These are phyloP conservation scores for Siderastrea radians DNA, from an alignment of 92 coral and sea anemone species.

Conservation along the genomic window DNA sequence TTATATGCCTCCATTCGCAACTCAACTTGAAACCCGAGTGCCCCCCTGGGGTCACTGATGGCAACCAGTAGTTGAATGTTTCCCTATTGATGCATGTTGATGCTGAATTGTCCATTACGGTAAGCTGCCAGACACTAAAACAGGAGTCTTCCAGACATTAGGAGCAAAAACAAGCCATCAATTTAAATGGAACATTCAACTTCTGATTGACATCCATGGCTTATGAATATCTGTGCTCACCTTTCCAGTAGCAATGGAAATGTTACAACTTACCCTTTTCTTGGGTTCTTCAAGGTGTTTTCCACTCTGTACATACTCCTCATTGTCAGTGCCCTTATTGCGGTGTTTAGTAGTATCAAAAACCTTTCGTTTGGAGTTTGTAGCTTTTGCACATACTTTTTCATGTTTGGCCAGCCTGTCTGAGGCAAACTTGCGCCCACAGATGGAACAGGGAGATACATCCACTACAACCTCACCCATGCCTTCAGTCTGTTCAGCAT, in stretches of 20 bases:
- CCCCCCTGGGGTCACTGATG: too few species aligned
- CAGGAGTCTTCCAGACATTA: too few species aligned
- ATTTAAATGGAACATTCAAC: too few species aligned
- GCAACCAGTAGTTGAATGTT: too few species aligned
- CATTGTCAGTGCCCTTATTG: conserved; percentile 86
- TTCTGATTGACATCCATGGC: too few species aligned
- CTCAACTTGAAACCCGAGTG: too few species aligned
- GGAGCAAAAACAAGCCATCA: too few species aligned
- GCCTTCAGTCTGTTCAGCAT: conserved; percentile 64
- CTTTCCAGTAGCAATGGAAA: background rate
- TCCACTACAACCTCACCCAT: conserved; percentile 46
- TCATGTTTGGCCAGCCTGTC: conserved; percentile 89
- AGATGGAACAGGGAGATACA: conserved; percentile 82
- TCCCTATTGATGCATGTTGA: too few species aligned
- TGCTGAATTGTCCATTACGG: too few species aligned
- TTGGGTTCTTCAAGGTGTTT: conserved; percentile 73
- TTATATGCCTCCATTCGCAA: too few species aligned
- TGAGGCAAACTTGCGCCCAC: conserved; percentile 93
- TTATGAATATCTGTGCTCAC: too few species aligned
- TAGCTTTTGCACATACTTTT: conserved; percentile 82
- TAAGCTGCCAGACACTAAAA: too few species aligned
- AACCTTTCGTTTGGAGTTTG: conserved; percentile 82
- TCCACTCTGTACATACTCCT: conserved; percentile 79
- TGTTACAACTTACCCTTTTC: conserved; percentile 57
- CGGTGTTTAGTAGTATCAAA: conserved; percentile 88